A percentile compares a stretch with the other conserved stretches of the same genome.
phyloP scores from a whole-genome alignment of 2,888 invertebrate species.

The Diarsia dahlii region DNA sequence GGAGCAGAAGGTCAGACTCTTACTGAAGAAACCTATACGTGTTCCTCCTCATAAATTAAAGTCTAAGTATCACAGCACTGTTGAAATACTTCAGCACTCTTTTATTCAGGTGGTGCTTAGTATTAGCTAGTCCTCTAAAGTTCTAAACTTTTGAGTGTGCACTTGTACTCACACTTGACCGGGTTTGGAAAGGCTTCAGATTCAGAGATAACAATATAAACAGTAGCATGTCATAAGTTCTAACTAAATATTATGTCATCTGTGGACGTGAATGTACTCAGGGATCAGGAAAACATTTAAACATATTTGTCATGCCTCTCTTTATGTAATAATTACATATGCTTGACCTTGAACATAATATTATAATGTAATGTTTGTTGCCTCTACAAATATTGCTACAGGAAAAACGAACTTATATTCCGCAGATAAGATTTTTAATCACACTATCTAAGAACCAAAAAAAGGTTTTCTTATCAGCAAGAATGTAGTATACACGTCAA shows the following conservation, averaged over 20 bases:
- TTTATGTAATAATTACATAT: constrained; percentile 10
- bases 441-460: constrained; percentile 20
- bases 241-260: constrained; percentile 29
- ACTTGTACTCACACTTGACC: neutral
- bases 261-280: constrained; percentile 14
- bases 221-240: constrained; percentile 15
- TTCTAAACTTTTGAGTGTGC: neutral
- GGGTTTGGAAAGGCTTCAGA: constrained; percentile 3
- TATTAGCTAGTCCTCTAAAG: neutral
- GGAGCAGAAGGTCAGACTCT: too few relatives aligned
- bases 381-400: constrained; percentile 27
- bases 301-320: constrained; percentile 27
- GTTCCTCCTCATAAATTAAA: neutral
- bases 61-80: neutral
- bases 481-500: constrained; percentile 37
- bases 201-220: constrained; percentile 4
- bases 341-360: constrained; percentile 18
- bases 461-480: constrained; percentile 22
- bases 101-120: neutral
- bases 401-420: constrained; percentile 17
- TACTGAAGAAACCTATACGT: too few relatives aligned
- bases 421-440: constrained; percentile 38
- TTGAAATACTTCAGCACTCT: neutral
- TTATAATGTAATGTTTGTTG: neutral
- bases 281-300: constrained; percentile 30